Evolutionary conservation across 2,113 vertebrate genomes (phyloP).

Genomic region (Microcebus lehilahytsara): DNA sequence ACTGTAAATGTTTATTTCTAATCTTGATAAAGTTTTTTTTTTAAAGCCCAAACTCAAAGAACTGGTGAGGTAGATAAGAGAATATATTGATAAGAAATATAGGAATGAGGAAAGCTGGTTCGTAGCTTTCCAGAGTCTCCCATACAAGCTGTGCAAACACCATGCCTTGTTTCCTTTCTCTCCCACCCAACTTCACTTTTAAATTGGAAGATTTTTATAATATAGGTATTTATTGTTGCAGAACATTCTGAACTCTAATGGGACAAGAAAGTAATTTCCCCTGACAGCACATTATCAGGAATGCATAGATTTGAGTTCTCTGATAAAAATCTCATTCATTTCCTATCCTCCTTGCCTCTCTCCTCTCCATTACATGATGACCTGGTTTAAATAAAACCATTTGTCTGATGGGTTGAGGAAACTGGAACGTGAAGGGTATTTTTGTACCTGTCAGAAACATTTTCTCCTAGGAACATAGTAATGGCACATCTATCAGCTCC

Average conservation of each 20-base stretch:
- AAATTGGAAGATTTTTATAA: background rate
- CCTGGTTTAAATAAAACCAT: conserved; percentile 64
- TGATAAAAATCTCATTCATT: conserved; percentile 36
- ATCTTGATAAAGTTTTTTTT: background rate
- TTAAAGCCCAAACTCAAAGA: background rate
- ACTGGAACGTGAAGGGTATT: conserved; percentile 42
- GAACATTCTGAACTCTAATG: background rate
- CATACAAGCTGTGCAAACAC: rapidly evolving
- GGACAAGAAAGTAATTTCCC: conserved; percentile 31
- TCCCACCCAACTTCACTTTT: background rate
- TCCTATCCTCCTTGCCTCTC: background rate
- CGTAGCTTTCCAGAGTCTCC: background rate
- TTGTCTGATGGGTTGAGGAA: conserved; percentile 38
- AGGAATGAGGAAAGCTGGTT: background rate
- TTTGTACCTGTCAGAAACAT: conserved; percentile 52
- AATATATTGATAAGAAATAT: background rate
- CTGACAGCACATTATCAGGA: background rate
- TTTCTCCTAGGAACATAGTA: background rate
- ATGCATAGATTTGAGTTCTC: background rate
- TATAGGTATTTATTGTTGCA: conserved; percentile 14
- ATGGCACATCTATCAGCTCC: conserved; percentile 25
- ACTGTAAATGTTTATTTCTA: background rate
- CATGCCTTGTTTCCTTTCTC: background rate
- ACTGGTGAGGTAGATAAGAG: background rate
- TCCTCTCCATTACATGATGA: background rate